Conservation (phyloP, 2,113 vertebrate genomes). For the Cololabis saira region DNA sequence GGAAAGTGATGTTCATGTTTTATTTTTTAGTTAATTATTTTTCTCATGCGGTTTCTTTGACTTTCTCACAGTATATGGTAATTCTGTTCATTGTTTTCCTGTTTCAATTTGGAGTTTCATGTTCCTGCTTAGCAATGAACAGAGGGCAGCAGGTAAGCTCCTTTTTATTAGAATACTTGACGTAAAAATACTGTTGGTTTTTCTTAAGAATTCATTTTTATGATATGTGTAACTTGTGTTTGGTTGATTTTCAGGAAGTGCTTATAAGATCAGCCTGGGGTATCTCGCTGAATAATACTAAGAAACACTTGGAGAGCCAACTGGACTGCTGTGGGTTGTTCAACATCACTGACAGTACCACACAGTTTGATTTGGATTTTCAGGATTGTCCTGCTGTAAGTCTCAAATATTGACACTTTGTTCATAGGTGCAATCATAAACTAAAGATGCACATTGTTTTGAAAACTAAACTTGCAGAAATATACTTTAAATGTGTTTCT, state of each 20-base stretch:
- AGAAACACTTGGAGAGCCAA: constrained; percentile 81
- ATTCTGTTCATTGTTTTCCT: constrained; percentile 92
- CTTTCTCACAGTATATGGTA: constrained; percentile 88
- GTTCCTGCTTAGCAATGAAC: constrained; percentile 91
- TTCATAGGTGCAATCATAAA: too few species aligned
- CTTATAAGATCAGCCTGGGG: constrained; percentile 86
- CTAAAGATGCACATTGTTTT: not conserved
- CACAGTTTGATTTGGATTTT: constrained; percentile 63
- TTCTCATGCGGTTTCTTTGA: constrained; percentile 67
- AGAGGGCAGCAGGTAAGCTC: constrained; percentile 84
- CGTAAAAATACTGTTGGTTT: not conserved
- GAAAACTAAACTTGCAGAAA: not conserved
- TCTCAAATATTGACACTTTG: not conserved
- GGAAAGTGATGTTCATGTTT: not conserved
- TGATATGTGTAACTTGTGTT: not conserved
- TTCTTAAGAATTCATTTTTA: not conserved
- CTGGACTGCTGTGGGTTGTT: constrained; percentile 90
- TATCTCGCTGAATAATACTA: constrained; percentile 79
- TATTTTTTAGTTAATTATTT: not conserved
- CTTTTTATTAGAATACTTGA: not conserved
- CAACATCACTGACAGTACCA: constrained; percentile 66
- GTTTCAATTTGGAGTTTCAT: constrained; percentile 92
- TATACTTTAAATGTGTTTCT: too few species aligned
- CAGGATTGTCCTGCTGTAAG: constrained; percentile 81
- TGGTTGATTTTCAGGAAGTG: constrained; percentile 72